A percentile compares a stretch with the other conserved stretches of the same genome.
These are phyloP conservation scores for Cantharis lateralis DNA, from an alignment of 2,888 invertebrate species.

Conservation along the genomic window DNA sequence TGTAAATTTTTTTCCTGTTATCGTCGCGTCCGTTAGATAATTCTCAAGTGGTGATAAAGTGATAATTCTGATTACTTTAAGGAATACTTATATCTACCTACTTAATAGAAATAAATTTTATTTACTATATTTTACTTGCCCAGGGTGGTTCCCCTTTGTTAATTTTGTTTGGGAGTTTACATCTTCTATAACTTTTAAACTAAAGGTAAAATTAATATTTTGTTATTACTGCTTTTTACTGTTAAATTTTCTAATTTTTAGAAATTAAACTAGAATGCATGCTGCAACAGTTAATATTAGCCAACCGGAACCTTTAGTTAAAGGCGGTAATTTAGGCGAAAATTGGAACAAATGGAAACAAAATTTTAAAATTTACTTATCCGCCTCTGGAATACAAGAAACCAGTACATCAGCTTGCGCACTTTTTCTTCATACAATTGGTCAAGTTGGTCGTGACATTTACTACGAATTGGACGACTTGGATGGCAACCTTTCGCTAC, in stretches of 20 bases:
- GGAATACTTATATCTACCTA: no score
- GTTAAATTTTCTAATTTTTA: not conserved
- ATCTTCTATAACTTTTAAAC: no score
- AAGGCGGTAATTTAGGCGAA: conserved; percentile 8
- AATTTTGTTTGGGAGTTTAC: no score
- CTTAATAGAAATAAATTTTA: no score
- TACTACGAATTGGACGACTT: not conserved
- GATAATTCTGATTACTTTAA: no score
- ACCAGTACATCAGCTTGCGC: not conserved
- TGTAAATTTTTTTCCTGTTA: no score
- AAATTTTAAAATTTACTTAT: conserved; percentile 14
- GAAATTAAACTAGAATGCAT: not conserved
- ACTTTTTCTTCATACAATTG: conserved; percentile 13
- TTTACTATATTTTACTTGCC: no score
- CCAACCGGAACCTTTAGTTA: conserved; percentile 1
- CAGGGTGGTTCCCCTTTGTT: no score
- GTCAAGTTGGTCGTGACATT: conserved; percentile 10
- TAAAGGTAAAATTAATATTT: not conserved
- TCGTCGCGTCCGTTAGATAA: no score
- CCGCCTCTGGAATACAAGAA: not conserved
- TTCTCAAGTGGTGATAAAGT: no score
- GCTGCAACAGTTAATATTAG: not conserved
- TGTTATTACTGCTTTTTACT: not conserved
- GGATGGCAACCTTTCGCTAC: not conserved
- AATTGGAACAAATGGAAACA: conserved; percentile 17